Percentiles rank a stretch among this genome's conserved stretches.
These are phyloP conservation scores for Lucilia cuprina DNA, from an alignment of 1,140 invertebrate genomes.

Conservation along the genomic window DNA sequence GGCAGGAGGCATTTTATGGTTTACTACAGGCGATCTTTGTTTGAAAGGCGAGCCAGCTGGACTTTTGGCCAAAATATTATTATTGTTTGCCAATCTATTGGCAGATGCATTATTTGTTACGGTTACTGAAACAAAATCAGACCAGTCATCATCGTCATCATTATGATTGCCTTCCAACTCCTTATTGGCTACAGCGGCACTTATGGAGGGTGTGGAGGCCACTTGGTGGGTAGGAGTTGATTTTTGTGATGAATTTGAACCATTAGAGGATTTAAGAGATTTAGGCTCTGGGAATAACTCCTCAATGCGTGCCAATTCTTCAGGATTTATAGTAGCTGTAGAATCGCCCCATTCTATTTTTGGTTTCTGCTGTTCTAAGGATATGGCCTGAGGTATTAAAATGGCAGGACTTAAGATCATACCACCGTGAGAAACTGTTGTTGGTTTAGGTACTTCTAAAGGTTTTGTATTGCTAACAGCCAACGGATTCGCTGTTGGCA, in stretches of 20 bases:
- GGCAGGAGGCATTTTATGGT: slow-evolving; percentile 36
- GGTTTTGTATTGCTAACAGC: slow-evolving; percentile 38
- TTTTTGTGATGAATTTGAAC: slow-evolving; percentile 39
- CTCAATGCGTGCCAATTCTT: slow-evolving; percentile 68
- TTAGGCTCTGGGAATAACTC: slow-evolving; percentile 50
- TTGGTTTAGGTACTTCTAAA: slow-evolving; percentile 20
- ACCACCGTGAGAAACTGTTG: slow-evolving; percentile 47
- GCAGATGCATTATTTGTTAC: slow-evolving; percentile 42
- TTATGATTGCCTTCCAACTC: slow-evolving; percentile 48
- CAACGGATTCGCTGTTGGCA: background rate
- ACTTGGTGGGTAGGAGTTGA: slow-evolving; percentile 36
- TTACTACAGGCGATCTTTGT: slow-evolving; percentile 36
- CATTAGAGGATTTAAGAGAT: slow-evolving; percentile 43
- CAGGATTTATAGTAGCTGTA: slow-evolving; percentile 67
- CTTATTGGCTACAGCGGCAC: slow-evolving; percentile 55
- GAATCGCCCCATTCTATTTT: slow-evolving; percentile 71
- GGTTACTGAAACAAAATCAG: slow-evolving; percentile 67
- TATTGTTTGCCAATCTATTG: slow-evolving; percentile 28
- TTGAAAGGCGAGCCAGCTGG: background rate
- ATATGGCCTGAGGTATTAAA: slow-evolving; percentile 55
- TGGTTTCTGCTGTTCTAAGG: slow-evolving; percentile 54
- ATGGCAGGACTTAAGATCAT: slow-evolving; percentile 61
- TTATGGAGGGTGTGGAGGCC: slow-evolving; percentile 49
- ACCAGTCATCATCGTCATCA: slow-evolving; percentile 69
- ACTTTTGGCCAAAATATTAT: slow-evolving; percentile 3